Percentiles rank a stretch among this genome's conserved stretches.
phyloP scores from a whole-genome alignment of 1,140 invertebrate genomes.

The Bombus impatiens region DNA sequence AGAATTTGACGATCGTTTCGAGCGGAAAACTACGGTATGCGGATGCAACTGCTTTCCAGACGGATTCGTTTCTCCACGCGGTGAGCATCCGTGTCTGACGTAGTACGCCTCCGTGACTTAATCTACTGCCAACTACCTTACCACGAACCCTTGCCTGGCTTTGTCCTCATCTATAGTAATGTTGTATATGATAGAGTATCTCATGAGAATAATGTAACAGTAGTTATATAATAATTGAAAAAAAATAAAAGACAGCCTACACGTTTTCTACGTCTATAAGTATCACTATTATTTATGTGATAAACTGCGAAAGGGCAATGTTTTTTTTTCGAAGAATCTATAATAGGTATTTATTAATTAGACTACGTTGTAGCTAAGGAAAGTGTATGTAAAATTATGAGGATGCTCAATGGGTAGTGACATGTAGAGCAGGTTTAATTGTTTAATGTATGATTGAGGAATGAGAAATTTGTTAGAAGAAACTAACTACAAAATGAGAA shows the following conservation, averaged over 20 bases:
- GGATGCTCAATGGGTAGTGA: no score
- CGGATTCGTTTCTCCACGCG: background rate
- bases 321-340: no score
- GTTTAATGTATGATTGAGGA: no score
- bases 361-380: no score
- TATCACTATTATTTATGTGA: no score
- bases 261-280: background rate
- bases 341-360: no score
- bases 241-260: background rate
- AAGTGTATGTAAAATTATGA: no score
- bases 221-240: background rate
- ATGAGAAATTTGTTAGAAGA: no score
- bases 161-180: background rate
- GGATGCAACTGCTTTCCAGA: background rate
- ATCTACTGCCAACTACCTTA: background rate
- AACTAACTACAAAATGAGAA: no score
- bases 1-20: conserved; percentile 22
- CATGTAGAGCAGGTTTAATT: no score
- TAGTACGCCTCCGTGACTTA: background rate
- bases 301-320: no score
- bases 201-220: background rate
- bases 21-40: background rate
- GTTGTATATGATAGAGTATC: background rate
- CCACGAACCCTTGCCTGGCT: background rate
- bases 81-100: background rate